Base-by-base conservation (phyloP, 2,113 vertebrate species). In the Brienomyrus longianalis region DNA sequence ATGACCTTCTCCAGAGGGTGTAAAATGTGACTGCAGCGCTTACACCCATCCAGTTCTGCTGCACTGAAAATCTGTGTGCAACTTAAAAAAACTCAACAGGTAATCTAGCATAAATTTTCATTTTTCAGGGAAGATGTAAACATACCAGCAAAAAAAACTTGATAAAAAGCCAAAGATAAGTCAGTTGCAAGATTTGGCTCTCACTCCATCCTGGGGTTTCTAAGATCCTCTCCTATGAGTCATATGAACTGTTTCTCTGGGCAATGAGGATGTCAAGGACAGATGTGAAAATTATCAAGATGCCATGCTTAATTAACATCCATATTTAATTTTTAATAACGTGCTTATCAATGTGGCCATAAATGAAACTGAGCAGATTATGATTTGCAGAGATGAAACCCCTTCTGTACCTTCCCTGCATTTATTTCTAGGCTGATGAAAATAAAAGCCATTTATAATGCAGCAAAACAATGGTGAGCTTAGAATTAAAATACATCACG, bases 251-350 rank as follows among this genome's bases (percentile, higher is more conserved):
- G 35, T 92, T 86, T 86, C 88, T 92, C 89, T 91, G 91, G 91
- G 92, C 92, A 92, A 93, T 93, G 94, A 93, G 93, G 95, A 96
- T 95, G 95, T 95, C 94, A 96, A 96, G 95, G 95, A 93, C 94
- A 93, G 90, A 90, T 90, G 92, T 91, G 91, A 92, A 92, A 90
- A 91, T 93, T 15, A 94, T 93, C 93, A 93, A 91, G 35, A 91
- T 92, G 94, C 92, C 93, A 92, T 89, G 93, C 90, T 93, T 95
- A 94, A 95, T 96, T 94, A 95, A 91, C 89, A 93, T 80, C 91
- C 91, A 90, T 93, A 95, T 95, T 94, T 94, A 95, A 94, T 95
- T 92, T 90, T 92, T 52, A 92, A 92, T 89, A 88, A 92, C 91
- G 93, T 92, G 92, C 93, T 94, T 95, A 94, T 95, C 94, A 93